A percentile compares a stretch with the other conserved stretches of the same genome.
These are phyloP conservation scores for Epizoanthus illoricatus DNA, from an alignment of 92 coral and sea anemone species.

Conservation along the genomic window DNA sequence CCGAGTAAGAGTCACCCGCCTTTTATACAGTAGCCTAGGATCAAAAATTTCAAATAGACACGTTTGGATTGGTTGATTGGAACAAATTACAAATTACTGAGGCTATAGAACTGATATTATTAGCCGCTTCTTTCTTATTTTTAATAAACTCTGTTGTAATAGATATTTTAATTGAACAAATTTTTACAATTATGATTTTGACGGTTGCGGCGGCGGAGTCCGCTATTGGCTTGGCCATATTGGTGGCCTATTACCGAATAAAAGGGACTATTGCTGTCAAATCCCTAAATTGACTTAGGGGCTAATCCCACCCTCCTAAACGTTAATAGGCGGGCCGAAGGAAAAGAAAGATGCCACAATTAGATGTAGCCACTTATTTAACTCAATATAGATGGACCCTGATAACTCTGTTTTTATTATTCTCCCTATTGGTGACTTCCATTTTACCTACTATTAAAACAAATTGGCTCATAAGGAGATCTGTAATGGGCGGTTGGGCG, in stretches of 20 bases:
- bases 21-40: too few species aligned
- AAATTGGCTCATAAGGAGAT: slow-evolving; percentile 63
- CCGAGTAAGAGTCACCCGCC: too few species aligned
- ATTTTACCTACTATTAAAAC: slow-evolving; percentile 67
- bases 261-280: slow-evolving; percentile 77
- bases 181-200: slow-evolving; percentile 74
- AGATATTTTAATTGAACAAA: slow-evolving; percentile 77
- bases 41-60: too few species aligned
- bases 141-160: slow-evolving; percentile 78
- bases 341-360: slow-evolving; percentile 70
- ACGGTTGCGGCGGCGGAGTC: slow-evolving; percentile 89
- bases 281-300: slow-evolving; percentile 81
- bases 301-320: slow-evolving; percentile 41
- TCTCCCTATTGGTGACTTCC: slow-evolving; percentile 58
- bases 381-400: slow-evolving; percentile 84
- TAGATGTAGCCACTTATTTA: slow-evolving; percentile 72
- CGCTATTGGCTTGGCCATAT: slow-evolving; percentile 78
- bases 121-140: slow-evolving; percentile 75
- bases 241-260: slow-evolving; percentile 82
- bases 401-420: slow-evolving; percentile 66
- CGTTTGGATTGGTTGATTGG: too few species aligned
- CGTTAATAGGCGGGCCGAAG: slow-evolving; percentile 32
- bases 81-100: too few species aligned
- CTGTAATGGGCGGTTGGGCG: slow-evolving; percentile 52
- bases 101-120: slow-evolving; percentile 79